phyloP scores from a whole-genome alignment of 2,113 vertebrate species.

The Rhynchopsitta pachyrhyncha region DNA sequence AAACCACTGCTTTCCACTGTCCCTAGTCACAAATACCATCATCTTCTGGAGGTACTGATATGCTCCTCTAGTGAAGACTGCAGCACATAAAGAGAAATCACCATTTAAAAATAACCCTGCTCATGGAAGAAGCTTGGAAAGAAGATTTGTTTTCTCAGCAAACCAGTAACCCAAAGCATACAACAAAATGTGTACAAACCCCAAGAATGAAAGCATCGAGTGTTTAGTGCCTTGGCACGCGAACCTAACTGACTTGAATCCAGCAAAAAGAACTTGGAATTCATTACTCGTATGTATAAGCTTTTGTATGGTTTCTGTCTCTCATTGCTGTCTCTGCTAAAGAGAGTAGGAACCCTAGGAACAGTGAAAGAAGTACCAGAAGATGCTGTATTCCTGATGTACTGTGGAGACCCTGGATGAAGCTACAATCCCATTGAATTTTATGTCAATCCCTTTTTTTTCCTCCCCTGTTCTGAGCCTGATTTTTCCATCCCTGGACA shows the following conservation, averaged over 20 bases:
- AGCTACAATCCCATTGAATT: not conserved
- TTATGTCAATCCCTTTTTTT: not conserved
- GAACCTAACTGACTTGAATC: not conserved
- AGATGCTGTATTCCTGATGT: not conserved
- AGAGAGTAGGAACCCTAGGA: not conserved
- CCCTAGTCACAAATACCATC: not conserved
- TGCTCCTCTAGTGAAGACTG: not conserved
- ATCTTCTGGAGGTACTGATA: not conserved
- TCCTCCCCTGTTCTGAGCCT: not conserved
- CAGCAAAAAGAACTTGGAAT: conserved; percentile 20
- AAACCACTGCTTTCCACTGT: not conserved
- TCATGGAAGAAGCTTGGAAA: not conserved
- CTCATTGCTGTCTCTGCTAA: not conserved
- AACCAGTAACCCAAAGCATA: not conserved
- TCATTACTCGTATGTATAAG: not conserved
- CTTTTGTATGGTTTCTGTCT: not conserved
- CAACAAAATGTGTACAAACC: conserved; percentile 29
- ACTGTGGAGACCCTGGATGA: not conserved
- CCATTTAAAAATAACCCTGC: not conserved
- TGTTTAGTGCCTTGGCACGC: conserved; percentile 4
- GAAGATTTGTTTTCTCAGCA: conserved; percentile 33
- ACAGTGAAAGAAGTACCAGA: not conserved
- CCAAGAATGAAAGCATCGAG: not conserved
- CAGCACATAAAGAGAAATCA: not conserved
- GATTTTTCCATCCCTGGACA: not conserved